Evolutionary conservation across 1,140 invertebrate species (phyloP).

Genomic region (Magallana angulata): DNA sequence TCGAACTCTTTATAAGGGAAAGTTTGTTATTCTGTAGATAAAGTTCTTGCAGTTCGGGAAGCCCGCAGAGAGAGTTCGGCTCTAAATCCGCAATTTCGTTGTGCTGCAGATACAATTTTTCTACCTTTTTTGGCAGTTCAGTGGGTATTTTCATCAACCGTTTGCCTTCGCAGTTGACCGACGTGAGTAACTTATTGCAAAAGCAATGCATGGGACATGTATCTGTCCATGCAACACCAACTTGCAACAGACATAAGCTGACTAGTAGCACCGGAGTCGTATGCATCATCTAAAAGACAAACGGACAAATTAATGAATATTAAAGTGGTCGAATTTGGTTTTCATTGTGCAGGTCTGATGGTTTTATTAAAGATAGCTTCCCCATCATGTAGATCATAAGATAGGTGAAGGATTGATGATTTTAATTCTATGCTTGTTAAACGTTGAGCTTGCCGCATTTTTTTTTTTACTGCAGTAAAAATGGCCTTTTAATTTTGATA

Average conservation of each 20-base stretch:
- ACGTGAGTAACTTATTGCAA: conserved; percentile 62
- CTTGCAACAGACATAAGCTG: background rate
- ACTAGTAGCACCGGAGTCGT: background rate
- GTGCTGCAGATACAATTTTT: conserved; percentile 64
- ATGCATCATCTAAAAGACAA: background rate
- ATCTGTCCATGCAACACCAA: background rate
- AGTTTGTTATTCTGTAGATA: conserved; percentile 59
- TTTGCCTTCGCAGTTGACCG: conserved; percentile 68
- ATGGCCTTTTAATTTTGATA: no score
- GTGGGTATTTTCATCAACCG: conserved; percentile 56
- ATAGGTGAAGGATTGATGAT: no score
- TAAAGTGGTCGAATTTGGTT: no score
- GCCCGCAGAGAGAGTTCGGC: conserved; percentile 29
- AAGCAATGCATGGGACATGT: conserved; percentile 63
- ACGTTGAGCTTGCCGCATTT: no score
- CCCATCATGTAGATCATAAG: no score
- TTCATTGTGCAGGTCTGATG: no score
- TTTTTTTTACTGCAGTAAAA: no score
- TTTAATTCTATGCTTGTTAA: no score
- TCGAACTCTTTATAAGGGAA: conserved; percentile 40
- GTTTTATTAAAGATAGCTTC: no score
- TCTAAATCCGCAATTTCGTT: conserved; percentile 58
- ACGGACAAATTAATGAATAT: no score
- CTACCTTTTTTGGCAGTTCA: conserved; percentile 59
- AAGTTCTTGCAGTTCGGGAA: conserved; percentile 58